Base-by-base conservation (phyloP, 2,888 invertebrate genomes). In the Prostheceraeus crozeri region DNA sequence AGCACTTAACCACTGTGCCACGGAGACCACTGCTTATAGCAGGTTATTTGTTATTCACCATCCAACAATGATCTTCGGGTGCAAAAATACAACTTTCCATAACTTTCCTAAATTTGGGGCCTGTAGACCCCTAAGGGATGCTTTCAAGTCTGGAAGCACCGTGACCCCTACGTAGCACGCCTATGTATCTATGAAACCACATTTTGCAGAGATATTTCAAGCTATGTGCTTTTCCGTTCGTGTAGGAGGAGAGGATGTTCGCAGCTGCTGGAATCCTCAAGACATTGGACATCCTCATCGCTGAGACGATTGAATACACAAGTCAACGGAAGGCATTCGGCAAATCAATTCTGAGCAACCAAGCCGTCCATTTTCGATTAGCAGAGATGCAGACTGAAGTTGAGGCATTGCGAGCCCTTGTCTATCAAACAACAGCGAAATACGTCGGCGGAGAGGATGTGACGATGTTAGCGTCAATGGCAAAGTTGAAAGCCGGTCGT, bases 371-470 rank as follows among this genome's bases (percentile, higher is more conserved):
- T 64, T 81, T 76, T 68, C 70, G 74, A n/a, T 69, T 81, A 36
- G 80, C 80, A 2, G 81, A 81, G 66, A 69, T 81, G 45, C 72
- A 77, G 57, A 78, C 80, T 4, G 81, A 81, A 68, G 69, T 81
- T 10, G 81, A 81, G 66, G 67, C 74, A 6, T 68, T 80, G 16
- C 64, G 78, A 52, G 72, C 80, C 1, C 66, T 81, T 36, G 65
- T 78, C 11, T 80, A 81, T 68, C 68, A 77, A 65, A 73, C 79
- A 40, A 72, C 73, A 67, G 77, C 74, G 68, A 67, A 70, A 66
- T 72, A 76, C 52, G 63, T 74, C 1, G 67, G 70, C 28, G 79
- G 78, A 1, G 69, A 78, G 60, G 79, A 81, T 67, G 79, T 79
- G 10, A 80, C 81, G 1, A 74, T 74, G 66, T 66, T 79, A 55